phyloP scores from a whole-genome alignment of 2,888 invertebrate genomes.

The Allygus modestus region DNA sequence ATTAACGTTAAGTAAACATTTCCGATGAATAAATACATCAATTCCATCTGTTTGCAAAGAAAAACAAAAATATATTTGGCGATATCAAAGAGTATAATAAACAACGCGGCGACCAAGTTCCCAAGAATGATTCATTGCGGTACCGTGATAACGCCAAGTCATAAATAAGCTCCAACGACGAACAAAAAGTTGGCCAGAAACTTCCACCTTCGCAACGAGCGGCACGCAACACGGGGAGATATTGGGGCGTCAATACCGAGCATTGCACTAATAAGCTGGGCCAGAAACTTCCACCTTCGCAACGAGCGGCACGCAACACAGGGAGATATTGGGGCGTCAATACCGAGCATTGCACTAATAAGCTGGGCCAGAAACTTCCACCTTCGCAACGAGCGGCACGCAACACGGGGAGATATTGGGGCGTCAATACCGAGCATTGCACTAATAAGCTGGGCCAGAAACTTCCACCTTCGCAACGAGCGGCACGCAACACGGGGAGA shows the following conservation, averaged over 20 bases:
- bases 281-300: background rate
- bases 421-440: too few species aligned
- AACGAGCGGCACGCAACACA: constrained; percentile 21
- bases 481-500: constrained; percentile 32
- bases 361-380: background rate
- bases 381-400: constrained; percentile 1
- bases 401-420: too few species aligned
- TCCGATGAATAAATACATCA: too few species aligned
- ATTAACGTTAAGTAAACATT: too few species aligned
- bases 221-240: constrained; percentile 30
- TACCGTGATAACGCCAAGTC: constrained; percentile 28
- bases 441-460: too few species aligned
- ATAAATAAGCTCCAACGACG: constrained; percentile 26
- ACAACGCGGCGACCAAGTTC: constrained; percentile 5
- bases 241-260: too few species aligned
- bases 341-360: too few species aligned
- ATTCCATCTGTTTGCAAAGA: too few species aligned
- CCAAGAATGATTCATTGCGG: constrained; percentile 34
- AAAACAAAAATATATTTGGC: too few species aligned
- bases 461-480: background rate
- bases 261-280: too few species aligned
- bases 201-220: background rate
- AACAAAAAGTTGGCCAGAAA: constrained; percentile 25
- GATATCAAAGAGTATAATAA: constrained; percentile 6
- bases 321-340: too few species aligned